Conservation (phyloP, 2,797 vertebrate species). For the Amblyopsis hoosieri region DNA sequence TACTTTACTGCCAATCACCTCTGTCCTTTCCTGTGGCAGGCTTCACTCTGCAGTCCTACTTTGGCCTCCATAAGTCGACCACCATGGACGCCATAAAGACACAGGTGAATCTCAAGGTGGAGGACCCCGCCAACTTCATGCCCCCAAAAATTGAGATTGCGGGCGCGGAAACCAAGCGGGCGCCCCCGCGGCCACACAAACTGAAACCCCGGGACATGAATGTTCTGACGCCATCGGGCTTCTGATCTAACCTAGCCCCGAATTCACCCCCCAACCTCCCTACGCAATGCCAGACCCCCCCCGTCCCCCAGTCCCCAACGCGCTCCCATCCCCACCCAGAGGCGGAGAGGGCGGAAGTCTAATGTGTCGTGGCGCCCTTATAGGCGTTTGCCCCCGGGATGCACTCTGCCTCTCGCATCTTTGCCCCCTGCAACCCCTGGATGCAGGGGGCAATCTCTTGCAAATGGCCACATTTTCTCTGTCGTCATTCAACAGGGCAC, state of each 20-base stretch:
- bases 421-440: too few species aligned
- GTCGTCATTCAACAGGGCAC: conserved; percentile 21
- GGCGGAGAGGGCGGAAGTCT: conserved; percentile 26
- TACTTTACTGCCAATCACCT: background rate
- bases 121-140: conserved; percentile 81
- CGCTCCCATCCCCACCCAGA: conserved; percentile 1
- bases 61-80: conserved; percentile 87
- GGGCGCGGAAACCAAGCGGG: conserved; percentile 77
- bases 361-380: conserved; percentile 17
- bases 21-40: conserved; percentile 62
- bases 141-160: conserved; percentile 87
- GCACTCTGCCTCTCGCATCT: too few species aligned
- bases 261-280: conserved; percentile 28
- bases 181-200: conserved; percentile 81
- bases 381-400: too few species aligned
- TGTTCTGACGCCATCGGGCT: conserved; percentile 92
- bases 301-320: conserved; percentile 5
- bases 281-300: conserved; percentile 16
- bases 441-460: background rate
- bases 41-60: conserved; percentile 88
- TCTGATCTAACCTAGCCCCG: conserved; percentile 72
- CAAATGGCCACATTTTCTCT: conserved; percentile 16
- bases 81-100: conserved; percentile 89
- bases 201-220: conserved; percentile 95
- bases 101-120: conserved; percentile 81